Base-by-base conservation (phyloP, 2,888 invertebrate genomes). In the Ernsta delagoae region DNA sequence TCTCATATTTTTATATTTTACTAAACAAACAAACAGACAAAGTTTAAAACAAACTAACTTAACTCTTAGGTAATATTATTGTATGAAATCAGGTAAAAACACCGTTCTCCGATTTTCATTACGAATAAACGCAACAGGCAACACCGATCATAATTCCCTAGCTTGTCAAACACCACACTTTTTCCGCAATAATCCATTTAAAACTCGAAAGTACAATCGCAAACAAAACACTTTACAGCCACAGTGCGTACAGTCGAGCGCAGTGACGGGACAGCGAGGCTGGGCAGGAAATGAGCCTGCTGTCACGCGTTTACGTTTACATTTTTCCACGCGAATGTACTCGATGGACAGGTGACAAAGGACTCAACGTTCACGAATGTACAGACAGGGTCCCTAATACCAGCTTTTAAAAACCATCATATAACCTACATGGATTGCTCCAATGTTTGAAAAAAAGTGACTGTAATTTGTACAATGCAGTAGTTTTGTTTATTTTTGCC, bases 241-340 rank as follows among this genome's bases (percentile, higher is more conserved):
- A 57, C 56, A 61, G 60, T 34, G 61, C 48, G 62, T 62, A 68
- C 67, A 68, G 62, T 62, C 68, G 62, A 62, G 62, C 61, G 36
- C 61, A 67, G 45, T 66, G 67, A 61, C 67, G 45, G 62, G 62
- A 68, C 67, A 24, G 56, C 16, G 56, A 67, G 68, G 57, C 62
- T 68, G 62, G 56, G 62, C 66, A 50, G 68, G 68, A 68, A 68
- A 68, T 68, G 68, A 68, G 68, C 48, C 62, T 8, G 61, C 67
- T 64, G 68, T 62, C 68, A 68, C 62, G 56, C 61, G 48, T 31
- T 62, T 48, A 66, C 59, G 61, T 61, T 56, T 45, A 59, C 67
- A 45, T 61, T 67, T 64, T 67, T 67, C 67, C 67, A 61, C 67
- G 67, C 61, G 56, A 34, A 45, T 67, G 61, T 67, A 67, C 65